Evolutionary conservation across 2,888 invertebrate genomes (phyloP), one percentile per base, ranked within the genome.

Genomic region (Perithous albicinctus): DNA sequence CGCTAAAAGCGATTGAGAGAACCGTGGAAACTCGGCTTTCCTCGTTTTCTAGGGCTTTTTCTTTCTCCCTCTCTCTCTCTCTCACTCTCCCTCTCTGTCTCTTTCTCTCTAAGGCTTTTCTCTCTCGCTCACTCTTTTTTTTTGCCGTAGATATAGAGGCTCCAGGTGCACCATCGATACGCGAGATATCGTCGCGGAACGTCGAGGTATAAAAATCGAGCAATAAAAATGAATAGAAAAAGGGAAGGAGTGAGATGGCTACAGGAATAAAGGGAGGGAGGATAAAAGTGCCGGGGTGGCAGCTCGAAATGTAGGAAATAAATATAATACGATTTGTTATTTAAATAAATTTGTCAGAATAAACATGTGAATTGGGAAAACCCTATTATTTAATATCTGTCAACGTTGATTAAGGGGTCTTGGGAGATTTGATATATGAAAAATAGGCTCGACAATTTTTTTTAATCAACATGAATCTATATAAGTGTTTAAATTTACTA

Each of bases 1-100:
- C 64, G 70, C 70, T 72, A 72, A 56, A 80, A 75, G 56, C 70
- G 77, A 77, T 77, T 70, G 77, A 70, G 70, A 54, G 63, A 77
- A 69, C 35, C 61, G 32, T 35, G 18, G 59, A 59, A 26, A 43
- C 54, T 66, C 41, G 43, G 29, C 32, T 46, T 41, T 23, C 18
- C 54, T n/a, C 35, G 56, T 51, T 70, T 51, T 67, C 78, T 29
- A 35, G 69, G 78, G 54, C 56, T 54, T 63, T 35, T 48, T 46
- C 26, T 43, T 66, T 66, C 43, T 29, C 66, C 41, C 38, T 41
- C 64, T 15, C 41, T 61, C 26, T n/a, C 56, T 7, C 18, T n/a
- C 54, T 26, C 41, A 29, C 12, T 12, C 54, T 15, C 43, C 20
- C 54, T 63, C n/a, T n/a, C 56, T 54, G 59, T 35, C 43, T 46